A percentile compares a stretch with the other conserved stretches of the same genome.
phyloP scores from a whole-genome alignment of 1,140 invertebrate species.

The Paraescarpia echinospica region DNA sequence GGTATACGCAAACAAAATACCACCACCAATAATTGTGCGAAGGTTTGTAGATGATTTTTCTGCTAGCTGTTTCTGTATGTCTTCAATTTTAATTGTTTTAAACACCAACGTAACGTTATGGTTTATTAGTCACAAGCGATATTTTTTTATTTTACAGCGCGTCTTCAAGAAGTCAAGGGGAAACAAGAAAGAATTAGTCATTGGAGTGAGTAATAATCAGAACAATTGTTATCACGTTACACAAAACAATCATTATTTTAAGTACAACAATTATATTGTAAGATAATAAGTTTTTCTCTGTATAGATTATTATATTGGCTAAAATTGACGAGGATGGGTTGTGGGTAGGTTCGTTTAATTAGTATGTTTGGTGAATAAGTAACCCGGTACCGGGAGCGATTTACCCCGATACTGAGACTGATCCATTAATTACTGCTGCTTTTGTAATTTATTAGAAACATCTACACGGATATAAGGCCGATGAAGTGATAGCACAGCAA shows the following conservation, averaged over 20 bases:
- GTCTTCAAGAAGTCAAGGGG: neutral
- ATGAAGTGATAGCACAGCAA: no score
- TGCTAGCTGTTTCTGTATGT: neutral
- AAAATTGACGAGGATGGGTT: neutral
- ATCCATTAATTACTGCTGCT: no score
- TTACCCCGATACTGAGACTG: no score
- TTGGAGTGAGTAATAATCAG: neutral
- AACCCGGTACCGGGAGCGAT: neutral
- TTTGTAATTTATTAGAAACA: no score
- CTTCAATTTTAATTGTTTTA: no score
- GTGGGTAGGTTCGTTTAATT: neutral
- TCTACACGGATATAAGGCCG: no score
- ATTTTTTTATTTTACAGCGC: neutral
- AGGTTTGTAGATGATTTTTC: neutral
- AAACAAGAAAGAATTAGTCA: neutral
- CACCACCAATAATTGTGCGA: neutral
- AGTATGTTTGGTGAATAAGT: neutral
- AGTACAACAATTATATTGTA: no score
- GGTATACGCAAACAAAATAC: neutral
- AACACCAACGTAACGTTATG: neutral
- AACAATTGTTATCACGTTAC: neutral
- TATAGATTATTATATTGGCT: neutral
- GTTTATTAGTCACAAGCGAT: neutral
- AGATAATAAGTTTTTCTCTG: no score
- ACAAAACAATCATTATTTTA: neutral